phyloP scores from a whole-genome alignment of 2,113 vertebrate species.

The Seriola dumerili region DNA sequence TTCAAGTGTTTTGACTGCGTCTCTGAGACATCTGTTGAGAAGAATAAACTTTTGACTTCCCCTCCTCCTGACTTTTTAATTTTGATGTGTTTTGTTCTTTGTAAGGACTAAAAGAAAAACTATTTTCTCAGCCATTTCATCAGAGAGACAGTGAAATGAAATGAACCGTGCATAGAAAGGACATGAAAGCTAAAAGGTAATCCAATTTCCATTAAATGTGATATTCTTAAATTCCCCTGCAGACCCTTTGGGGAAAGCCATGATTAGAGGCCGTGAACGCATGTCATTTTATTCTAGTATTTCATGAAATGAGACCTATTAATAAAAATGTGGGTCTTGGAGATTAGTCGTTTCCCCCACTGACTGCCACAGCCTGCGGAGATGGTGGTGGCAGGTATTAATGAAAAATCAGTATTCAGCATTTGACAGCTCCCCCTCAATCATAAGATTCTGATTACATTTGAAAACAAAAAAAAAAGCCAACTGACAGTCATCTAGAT shows the following conservation, averaged over 20 bases:
- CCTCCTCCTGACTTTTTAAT: background rate
- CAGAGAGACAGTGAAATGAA: constrained; percentile 61
- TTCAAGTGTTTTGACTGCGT: background rate
- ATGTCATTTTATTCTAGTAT: constrained; percentile 58
- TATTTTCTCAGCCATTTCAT: constrained; percentile 29
- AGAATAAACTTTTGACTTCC: constrained; percentile 16
- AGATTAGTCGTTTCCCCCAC: constrained; percentile 56
- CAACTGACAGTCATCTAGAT: background rate
- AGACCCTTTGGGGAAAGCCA: constrained; percentile 60
- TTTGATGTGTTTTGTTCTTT: constrained; percentile 41
- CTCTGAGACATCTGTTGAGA: constrained; percentile 5
- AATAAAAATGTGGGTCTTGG: constrained; percentile 61
- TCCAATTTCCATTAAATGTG: constrained; percentile 77
- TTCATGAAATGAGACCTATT: constrained; percentile 64
- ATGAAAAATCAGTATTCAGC: constrained; percentile 52
- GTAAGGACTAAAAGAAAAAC: background rate
- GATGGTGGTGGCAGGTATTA: constrained; percentile 27
- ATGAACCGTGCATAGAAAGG: constrained; percentile 50
- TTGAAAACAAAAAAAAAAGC: constrained; percentile 3
- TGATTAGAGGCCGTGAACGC: constrained; percentile 61
- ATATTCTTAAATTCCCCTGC: constrained; percentile 73
- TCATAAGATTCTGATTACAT: constrained; percentile 24
- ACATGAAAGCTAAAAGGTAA: constrained; percentile 77
- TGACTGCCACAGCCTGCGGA: constrained; percentile 32
- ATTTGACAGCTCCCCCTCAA: constrained; percentile 19